Percentiles rank a stretch among this genome's conserved stretches.
These are phyloP conservation scores for Rhincodon typus DNA, from an alignment of 2,797 vertebrate species.

Conservation along the genomic window DNA sequence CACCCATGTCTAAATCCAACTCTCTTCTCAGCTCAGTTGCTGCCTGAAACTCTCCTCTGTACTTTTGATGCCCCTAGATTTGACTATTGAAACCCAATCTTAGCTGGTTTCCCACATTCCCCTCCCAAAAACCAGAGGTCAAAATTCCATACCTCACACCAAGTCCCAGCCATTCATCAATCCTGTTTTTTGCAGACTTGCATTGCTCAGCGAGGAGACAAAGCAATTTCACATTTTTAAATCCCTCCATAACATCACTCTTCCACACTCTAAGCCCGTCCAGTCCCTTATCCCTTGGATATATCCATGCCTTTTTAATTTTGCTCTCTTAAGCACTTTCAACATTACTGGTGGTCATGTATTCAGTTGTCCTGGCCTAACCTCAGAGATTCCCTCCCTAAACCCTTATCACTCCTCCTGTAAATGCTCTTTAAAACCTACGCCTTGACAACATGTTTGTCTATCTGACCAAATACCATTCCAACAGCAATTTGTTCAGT, in stretches of 20 bases:
- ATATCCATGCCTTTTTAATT: not conserved
- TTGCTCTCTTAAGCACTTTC: not conserved
- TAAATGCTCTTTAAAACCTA: not conserved
- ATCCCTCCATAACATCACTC: not conserved
- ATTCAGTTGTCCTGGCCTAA: not conserved
- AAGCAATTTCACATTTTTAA: not conserved
- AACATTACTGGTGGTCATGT: not conserved
- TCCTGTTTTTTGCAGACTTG: not conserved
- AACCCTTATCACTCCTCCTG: not conserved
- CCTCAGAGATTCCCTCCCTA: not conserved
- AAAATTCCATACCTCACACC: not conserved
- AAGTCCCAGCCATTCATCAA: not conserved
- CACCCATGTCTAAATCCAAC: not conserved
- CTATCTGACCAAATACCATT: not conserved
- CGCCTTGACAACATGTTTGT: not conserved
- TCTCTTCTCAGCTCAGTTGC: not conserved
- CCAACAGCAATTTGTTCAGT: too few relatives aligned
- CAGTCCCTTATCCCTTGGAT: not conserved
- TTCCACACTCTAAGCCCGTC: not conserved
- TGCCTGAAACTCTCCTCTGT: not conserved
- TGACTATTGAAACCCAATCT: not conserved
- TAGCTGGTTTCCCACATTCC: not conserved
- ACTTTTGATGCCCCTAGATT: not conserved
- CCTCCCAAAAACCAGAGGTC: not conserved
- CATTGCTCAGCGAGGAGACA: not conserved